Percentiles rank a stretch among this genome's conserved stretches.
These are phyloP conservation scores for Machimus rusticus DNA, from an alignment of 2,888 invertebrate species.

Conservation along the genomic window DNA sequence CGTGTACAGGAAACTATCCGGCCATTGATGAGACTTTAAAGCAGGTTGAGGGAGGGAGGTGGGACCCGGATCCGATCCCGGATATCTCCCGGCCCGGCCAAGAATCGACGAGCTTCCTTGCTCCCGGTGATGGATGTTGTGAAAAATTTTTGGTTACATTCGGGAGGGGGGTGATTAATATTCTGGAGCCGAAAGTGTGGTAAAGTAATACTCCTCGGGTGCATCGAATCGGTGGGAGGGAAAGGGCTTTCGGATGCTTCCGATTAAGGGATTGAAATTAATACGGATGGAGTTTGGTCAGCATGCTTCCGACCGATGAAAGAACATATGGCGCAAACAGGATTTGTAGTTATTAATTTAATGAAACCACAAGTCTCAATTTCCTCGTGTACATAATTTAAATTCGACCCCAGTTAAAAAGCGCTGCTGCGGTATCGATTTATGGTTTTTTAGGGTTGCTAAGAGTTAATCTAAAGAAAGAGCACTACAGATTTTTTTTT, in stretches of 20 bases:
- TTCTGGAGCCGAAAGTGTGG: neutral
- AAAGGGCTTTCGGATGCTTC: neutral
- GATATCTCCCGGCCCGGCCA: neutral
- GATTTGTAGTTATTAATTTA: no score
- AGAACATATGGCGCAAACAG: no score
- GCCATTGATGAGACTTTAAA: constrained; percentile 33
- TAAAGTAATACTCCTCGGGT: neutral
- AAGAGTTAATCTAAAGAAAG: no score
- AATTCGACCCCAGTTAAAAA: no score
- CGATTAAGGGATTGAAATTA: neutral
- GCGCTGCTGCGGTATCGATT: no score
- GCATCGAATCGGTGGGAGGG: neutral
- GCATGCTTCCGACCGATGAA: no score
- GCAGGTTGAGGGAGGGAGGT: neutral
- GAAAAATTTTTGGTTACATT: neutral
- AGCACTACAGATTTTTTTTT: no score
- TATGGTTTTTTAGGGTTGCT: no score
- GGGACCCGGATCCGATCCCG: neutral
- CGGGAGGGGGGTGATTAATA: neutral
- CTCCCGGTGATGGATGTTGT: neutral
- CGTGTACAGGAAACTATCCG: constrained; percentile 20
- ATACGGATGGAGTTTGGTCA: neutral
- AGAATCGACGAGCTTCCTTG: neutral
- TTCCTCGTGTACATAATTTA: no score
- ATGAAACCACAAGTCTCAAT: no score